Evolutionary conservation across 2,888 invertebrate genomes (phyloP).

Genomic region (Globia sparganii): DNA sequence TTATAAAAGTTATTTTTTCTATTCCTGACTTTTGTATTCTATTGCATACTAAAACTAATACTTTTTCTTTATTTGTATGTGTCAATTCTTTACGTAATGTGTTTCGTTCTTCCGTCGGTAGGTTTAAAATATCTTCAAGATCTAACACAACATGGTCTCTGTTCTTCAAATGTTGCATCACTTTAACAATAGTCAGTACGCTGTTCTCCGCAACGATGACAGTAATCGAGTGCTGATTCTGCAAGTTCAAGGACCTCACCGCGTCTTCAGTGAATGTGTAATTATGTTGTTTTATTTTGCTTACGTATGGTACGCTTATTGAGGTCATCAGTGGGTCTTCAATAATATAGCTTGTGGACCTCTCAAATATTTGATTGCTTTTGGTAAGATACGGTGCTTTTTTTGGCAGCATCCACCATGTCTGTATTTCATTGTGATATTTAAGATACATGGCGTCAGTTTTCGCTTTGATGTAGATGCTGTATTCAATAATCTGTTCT

Average conservation of each 20-base stretch:
- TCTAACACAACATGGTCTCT: slow-evolving; percentile 13
- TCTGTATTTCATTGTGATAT: slow-evolving; percentile 48
- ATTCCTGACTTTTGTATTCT: background rate
- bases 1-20: slow-evolving; percentile 10
- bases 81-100: slow-evolving; percentile 9
- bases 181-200: slow-evolving; percentile 27
- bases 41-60: slow-evolving; percentile 20
- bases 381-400: slow-evolving; percentile 36
- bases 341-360: slow-evolving; percentile 17
- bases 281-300: slow-evolving; percentile 15
- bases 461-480: slow-evolving; percentile 8
- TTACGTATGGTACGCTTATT: slow-evolving; percentile 13
- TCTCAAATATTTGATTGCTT: slow-evolving; percentile 4
- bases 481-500: slow-evolving; percentile 7
- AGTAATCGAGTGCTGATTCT: background rate
- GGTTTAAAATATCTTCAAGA: slow-evolving; percentile 18
- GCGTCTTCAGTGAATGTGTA: slow-evolving; percentile 31
- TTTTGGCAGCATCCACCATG: slow-evolving; percentile 52
- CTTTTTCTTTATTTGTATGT: background rate
- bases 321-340: slow-evolving; percentile 35
- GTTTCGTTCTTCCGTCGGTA: background rate
- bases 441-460: slow-evolving; percentile 48
- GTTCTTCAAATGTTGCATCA: slow-evolving; percentile 25
- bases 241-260: slow-evolving; percentile 11
- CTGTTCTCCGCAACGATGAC: slow-evolving; percentile 24